These are phyloP conservation scores for Onychostoma macrolepis DNA, from an alignment of 2,113 vertebrate genomes.

Conservation along the genomic window DNA sequence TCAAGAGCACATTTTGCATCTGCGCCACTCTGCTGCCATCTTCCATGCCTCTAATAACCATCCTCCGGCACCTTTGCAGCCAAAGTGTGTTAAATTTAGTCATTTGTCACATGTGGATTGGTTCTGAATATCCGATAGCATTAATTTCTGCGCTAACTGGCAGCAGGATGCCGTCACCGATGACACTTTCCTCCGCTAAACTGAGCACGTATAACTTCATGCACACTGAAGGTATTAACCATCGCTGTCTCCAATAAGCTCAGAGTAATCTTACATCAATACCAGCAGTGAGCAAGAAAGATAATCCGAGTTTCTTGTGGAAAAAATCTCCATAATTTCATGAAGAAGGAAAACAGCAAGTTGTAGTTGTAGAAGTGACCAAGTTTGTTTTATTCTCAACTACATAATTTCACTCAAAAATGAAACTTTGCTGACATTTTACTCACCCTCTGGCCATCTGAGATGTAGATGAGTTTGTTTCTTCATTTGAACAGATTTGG, in stretches of 20 bases:
- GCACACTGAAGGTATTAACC: slow-evolving; percentile 5
- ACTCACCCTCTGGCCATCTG: no score
- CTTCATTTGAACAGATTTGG: neutral
- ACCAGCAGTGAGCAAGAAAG: neutral
- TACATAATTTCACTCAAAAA: no score
- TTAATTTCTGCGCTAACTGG: neutral
- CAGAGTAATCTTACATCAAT: slow-evolving; percentile 14
- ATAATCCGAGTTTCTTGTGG: slow-evolving; percentile 31
- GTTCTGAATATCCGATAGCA: neutral
- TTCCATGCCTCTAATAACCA: neutral
- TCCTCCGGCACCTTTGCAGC: neutral
- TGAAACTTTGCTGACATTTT: no score
- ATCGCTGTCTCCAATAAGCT: slow-evolving; percentile 4
- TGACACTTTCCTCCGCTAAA: neutral
- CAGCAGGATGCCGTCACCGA: neutral
- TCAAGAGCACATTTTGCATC: neutral
- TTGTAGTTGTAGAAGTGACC: slow-evolving; percentile 5
- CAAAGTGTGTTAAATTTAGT: neutral
- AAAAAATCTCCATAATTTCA: slow-evolving; percentile 11
- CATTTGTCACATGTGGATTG: neutral
- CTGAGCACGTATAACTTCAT: neutral
- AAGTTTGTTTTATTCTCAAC: neutral
- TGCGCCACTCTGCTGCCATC: neutral
- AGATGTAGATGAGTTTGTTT: no score
- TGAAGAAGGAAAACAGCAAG: slow-evolving; percentile 45